These are phyloP conservation scores for Agrotis clavis DNA, from an alignment of 2,888 invertebrate species.

Conservation along the genomic window DNA sequence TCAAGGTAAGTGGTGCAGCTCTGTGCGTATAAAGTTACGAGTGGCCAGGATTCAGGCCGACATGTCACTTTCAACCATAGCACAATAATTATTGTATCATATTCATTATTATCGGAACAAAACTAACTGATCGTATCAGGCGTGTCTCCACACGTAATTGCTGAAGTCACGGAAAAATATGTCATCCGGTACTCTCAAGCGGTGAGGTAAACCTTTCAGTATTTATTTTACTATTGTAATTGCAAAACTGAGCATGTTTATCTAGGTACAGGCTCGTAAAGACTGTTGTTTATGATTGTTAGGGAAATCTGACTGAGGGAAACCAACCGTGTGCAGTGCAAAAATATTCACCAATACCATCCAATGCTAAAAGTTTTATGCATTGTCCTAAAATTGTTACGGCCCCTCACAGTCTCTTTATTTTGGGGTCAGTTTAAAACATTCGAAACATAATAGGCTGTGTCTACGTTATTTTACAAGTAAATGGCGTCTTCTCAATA, in stretches of 20 bases:
- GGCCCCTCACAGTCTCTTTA: not conserved
- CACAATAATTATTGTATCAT: conserved; percentile 26
- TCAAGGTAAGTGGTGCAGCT: conserved; percentile 78
- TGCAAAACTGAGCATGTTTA: conserved; percentile 60
- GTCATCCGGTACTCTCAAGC: conserved; percentile 53
- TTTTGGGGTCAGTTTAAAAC: not conserved
- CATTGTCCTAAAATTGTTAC: conserved; percentile 17
- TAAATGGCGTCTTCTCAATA: not conserved
- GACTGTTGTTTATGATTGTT: conserved; percentile 52
- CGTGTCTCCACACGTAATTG: conserved; percentile 49
- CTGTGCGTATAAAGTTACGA: conserved; percentile 64
- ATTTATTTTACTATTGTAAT: conserved; percentile 61
- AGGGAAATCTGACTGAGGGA: conserved; percentile 50
- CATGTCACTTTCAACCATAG: conserved; percentile 23
- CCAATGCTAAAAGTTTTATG: conserved; percentile 27
- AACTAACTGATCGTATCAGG: conserved; percentile 48
- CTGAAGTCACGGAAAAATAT: conserved; percentile 65
- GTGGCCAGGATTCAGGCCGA: conserved; percentile 29
- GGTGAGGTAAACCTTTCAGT: conserved; percentile 61
- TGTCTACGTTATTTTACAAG: not conserved
- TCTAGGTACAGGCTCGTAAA: conserved; percentile 61
- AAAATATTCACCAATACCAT: conserved; percentile 30
- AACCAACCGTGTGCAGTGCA: conserved; percentile 35
- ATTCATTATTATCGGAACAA: conserved; percentile 40
- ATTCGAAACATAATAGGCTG: not conserved